These are phyloP conservation scores for Heteronetta atricapilla DNA, from an alignment of 2,113 vertebrate species.

Conservation along the genomic window DNA sequence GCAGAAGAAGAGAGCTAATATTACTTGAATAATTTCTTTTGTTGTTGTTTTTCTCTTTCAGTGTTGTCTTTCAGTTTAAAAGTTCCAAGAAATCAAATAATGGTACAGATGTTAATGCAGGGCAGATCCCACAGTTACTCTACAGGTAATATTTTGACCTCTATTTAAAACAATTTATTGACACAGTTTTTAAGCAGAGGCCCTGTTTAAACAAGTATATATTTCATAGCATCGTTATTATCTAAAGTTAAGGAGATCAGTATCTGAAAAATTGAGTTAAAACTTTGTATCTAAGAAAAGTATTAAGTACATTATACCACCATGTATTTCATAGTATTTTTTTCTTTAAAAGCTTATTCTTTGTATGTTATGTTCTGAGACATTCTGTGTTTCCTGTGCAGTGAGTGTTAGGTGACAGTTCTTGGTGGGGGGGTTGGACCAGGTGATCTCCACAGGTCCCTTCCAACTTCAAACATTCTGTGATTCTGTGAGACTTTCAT, in stretches of 20 bases:
- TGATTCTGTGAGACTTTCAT: background rate
- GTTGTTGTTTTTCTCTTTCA: constrained; percentile 67
- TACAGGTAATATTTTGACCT: constrained; percentile 86
- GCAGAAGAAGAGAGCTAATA: background rate
- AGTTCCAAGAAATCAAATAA: constrained; percentile 99
- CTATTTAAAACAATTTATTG: background rate
- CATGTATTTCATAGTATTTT: background rate
- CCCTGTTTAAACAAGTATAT: background rate
- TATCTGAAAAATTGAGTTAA: background rate
- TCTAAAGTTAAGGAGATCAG: background rate
- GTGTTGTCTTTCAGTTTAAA: constrained; percentile 98
- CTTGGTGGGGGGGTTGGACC: too few species aligned
- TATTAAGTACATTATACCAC: background rate
- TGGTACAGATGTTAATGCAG: constrained; percentile 97
- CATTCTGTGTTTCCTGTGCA: too few species aligned
- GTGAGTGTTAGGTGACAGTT: too few species aligned
- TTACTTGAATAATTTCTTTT: background rate
- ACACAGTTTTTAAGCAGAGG: background rate
- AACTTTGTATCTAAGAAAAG: background rate
- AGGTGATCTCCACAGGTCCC: too few species aligned
- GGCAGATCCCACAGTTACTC: constrained; percentile 95
- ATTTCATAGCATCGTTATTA: background rate
- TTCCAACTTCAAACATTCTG: too few species aligned
- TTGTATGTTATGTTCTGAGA: background rate
- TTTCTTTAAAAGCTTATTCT: background rate